A percentile compares a stretch with the other conserved stretches of the same genome.
Conservation (phyloP, 2,113 vertebrate genomes). For the Catharus bicknelli region DNA sequence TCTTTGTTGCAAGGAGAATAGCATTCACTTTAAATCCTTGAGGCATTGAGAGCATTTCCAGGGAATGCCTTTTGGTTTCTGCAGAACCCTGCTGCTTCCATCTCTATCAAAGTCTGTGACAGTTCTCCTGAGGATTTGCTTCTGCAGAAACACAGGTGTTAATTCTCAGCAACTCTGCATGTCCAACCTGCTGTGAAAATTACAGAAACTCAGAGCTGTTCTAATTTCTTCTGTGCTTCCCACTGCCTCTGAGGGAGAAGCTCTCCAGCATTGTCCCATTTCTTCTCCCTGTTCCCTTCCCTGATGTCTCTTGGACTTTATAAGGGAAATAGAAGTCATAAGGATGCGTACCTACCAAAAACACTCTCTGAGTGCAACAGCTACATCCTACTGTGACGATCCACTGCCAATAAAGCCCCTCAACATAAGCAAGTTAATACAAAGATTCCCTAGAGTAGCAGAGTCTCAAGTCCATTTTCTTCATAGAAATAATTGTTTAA, state of each 20-base stretch:
- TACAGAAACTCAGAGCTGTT: slow-evolving; percentile 5
- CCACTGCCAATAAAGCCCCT: not conserved
- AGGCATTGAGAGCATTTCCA: not conserved
- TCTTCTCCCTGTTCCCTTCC: not conserved
- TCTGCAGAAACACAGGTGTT: slow-evolving; percentile 27
- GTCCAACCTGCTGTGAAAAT: slow-evolving; percentile 50
- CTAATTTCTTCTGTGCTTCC: slow-evolving; percentile 33
- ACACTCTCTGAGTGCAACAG: fast-evolving
- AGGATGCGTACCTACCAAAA: not conserved
- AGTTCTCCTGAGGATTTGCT: slow-evolving; percentile 33
- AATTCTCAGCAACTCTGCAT: slow-evolving; percentile 34
- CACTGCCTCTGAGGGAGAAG: not conserved
- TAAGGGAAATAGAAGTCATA: not conserved
- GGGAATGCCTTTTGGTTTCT: not conserved
- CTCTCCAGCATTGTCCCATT: not conserved
- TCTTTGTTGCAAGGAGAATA: not conserved
- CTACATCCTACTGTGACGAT: not conserved
- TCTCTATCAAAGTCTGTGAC: slow-evolving; percentile 12
- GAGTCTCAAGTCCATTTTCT: not conserved
- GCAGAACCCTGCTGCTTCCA: slow-evolving; percentile 5
- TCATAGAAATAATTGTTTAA: not conserved
- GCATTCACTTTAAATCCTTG: not conserved
- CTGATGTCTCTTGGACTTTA: not conserved
- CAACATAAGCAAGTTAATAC: not conserved
- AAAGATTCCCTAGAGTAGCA: not conserved